A percentile compares a stretch with the other conserved stretches of the same genome.
phyloP scores from a whole-genome alignment of 2,888 invertebrate genomes.

The Calliphora vomitoria region DNA sequence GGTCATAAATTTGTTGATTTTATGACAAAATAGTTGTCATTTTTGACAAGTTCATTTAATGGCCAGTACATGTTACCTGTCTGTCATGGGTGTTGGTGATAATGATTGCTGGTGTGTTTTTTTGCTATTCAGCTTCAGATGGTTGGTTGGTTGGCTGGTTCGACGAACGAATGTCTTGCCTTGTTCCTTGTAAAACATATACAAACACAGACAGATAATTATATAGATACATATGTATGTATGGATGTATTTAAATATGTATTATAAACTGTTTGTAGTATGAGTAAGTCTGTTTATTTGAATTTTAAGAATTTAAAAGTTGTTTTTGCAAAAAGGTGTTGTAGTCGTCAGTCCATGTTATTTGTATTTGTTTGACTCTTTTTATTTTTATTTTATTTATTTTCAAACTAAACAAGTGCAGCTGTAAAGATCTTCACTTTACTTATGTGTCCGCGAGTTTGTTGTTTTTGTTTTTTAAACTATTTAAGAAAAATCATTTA shows the following conservation, averaged over 20 bases:
- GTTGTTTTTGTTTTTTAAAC: slow-evolving; percentile 7
- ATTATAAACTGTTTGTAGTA: background rate
- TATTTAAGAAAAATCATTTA: slow-evolving; percentile 68
- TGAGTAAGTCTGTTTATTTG: slow-evolving; percentile 12
- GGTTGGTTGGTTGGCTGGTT: slow-evolving; percentile 26
- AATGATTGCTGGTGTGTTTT: slow-evolving; percentile 63
- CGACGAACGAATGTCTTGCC: slow-evolving; percentile 35
- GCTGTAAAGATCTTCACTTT: slow-evolving; percentile 45
- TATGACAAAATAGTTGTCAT: slow-evolving; percentile 81
- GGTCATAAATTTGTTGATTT: slow-evolving; percentile 79
- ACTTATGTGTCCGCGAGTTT: background rate
- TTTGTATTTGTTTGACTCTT: slow-evolving; percentile 34
- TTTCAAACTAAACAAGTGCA: slow-evolving; percentile 67
- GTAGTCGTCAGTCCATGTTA: background rate
- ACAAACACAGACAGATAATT: slow-evolving; percentile 3
- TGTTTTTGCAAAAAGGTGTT: slow-evolving; percentile 50
- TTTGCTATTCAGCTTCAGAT: slow-evolving; percentile 32
- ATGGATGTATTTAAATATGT: background rate
- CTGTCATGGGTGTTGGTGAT: slow-evolving; percentile 73
- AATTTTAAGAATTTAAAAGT: slow-evolving; percentile 53
- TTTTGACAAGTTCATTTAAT: slow-evolving; percentile 82
- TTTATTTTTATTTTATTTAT: slow-evolving; percentile 29
- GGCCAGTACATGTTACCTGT: slow-evolving; percentile 74
- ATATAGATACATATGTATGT: background rate
- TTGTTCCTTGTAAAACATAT: slow-evolving; percentile 52